Evolutionary conservation across 2,888 invertebrate species (phyloP), one percentile per base, ranked within the genome.

Genomic region (Opisthograptis luteolata): DNA sequence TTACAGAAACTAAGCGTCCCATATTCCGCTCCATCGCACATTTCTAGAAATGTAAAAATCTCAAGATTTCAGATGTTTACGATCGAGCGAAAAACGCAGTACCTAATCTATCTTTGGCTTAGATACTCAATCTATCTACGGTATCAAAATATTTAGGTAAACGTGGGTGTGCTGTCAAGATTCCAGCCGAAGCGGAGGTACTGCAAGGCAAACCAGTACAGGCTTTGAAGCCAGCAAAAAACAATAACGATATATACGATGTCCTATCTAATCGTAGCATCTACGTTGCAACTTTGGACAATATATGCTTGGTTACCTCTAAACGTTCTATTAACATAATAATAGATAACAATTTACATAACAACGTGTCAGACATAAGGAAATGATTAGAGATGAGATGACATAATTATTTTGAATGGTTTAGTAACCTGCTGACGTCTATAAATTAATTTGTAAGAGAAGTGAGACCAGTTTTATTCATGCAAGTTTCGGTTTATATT

Each of bases 141-240:
- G 34, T 34, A 9, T 27, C 44, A 41, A 51, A 46, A 55, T 49
- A 49, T 51, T 35, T 44, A 46, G 58, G 32, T 37, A 43, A 48
- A 27, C 25, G 55, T 62, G 61, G 59, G 61, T 49, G 61, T 53
- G 59, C 44, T 49, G 46, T 46, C 57, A 41, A 42, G 57, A 60
- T 62, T 60, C 62, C 62, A 53, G 55, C 60, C 55, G 45, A 49
- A 46, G 34, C 46, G 41, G 41, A 32, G 36, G 24, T 34, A 48
- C 25, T 20, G 35, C 57, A 60, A 60, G 58, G 62, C 58, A 40
- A 62, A 55, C 59, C 6, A 51, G 58, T 58, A 28, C 36, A 41
- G 31, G 12, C 24, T 17, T 27, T 15, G 5, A 40, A 19, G 25
- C 25, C 5, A 28, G 30, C 39, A 56, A 62, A 61, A 62, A 59